Evolutionary conservation across 2,797 vertebrate species (phyloP).

Genomic region (Aphelocoma californica): DNA sequence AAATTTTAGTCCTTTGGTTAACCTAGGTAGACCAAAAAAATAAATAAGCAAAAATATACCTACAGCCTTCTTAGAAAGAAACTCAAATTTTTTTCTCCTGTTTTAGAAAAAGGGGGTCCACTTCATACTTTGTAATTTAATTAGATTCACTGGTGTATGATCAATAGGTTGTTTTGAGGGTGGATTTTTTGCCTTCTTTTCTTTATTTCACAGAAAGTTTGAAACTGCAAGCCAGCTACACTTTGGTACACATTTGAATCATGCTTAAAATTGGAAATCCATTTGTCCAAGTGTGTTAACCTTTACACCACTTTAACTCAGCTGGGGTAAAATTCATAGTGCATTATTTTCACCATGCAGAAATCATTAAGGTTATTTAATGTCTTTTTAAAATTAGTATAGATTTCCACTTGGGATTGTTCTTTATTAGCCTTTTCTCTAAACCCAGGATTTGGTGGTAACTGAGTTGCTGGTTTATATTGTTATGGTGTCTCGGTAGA

Average conservation of each 20-base stretch:
- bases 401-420: not conserved
- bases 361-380: not conserved
- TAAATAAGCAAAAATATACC: not conserved
- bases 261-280: not conserved
- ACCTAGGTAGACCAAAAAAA: not conserved
- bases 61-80: not conserved
- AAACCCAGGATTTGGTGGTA: not conserved
- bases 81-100: rapidly evolving
- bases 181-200: not conserved
- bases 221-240: not conserved
- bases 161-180: not conserved
- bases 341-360: not conserved
- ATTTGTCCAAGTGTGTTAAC: not conserved
- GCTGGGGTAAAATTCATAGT: not conserved
- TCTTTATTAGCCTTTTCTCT: not conserved
- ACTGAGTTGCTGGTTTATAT: not conserved
- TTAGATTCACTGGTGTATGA: not conserved
- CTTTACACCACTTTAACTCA: not conserved
- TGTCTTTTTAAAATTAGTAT: not conserved
- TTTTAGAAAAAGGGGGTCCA: not conserved
- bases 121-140: not conserved
- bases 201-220: not conserved
- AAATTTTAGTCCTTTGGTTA: not conserved
- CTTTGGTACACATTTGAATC: not conserved
- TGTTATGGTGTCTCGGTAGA: not conserved